phyloP scores from a whole-genome alignment of 2,888 invertebrate genomes.

The Eretmocerus hayati region DNA sequence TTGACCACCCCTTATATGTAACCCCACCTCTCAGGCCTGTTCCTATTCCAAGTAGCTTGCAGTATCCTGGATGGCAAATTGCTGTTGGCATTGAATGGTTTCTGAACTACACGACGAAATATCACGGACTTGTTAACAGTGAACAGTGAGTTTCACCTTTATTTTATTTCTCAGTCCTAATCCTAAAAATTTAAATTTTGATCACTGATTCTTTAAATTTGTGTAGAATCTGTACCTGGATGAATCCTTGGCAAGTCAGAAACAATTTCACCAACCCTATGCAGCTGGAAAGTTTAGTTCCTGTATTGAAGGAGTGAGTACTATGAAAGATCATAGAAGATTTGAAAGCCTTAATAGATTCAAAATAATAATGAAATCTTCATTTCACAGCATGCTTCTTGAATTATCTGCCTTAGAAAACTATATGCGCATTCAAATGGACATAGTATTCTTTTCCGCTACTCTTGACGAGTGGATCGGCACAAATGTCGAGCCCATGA shows the following conservation, averaged over 20 bases:
- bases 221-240: constrained; percentile 60
- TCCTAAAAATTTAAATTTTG: neutral
- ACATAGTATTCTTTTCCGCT: constrained; percentile 52
- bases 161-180: neutral
- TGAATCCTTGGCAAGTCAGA: constrained; percentile 65
- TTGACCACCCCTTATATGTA: constrained; percentile 42
- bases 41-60: constrained; percentile 44
- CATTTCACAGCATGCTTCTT: constrained; percentile 46
- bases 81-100: constrained; percentile 51
- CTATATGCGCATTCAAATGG: constrained; percentile 51
- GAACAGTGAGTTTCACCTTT: constrained; percentile 49
- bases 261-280: constrained; percentile 60
- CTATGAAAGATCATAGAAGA: neutral
- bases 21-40: constrained; percentile 44
- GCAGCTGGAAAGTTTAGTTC: constrained; percentile 56
- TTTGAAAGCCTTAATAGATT: constrained; percentile 3
- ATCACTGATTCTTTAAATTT: too few species aligned
- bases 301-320: constrained; percentile 56
- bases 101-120: constrained; percentile 49
- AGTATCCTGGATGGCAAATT: constrained; percentile 47
- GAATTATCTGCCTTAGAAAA: constrained; percentile 52
- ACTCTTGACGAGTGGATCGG: constrained; percentile 58
- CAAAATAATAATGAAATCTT: neutral
- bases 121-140: constrained; percentile 49
- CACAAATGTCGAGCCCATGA: constrained; percentile 52